Evolutionary conservation across 1,140 invertebrate genomes (phyloP), one percentile per base, ranked within the genome.

Genomic region (Drosophila kohkoa): DNA sequence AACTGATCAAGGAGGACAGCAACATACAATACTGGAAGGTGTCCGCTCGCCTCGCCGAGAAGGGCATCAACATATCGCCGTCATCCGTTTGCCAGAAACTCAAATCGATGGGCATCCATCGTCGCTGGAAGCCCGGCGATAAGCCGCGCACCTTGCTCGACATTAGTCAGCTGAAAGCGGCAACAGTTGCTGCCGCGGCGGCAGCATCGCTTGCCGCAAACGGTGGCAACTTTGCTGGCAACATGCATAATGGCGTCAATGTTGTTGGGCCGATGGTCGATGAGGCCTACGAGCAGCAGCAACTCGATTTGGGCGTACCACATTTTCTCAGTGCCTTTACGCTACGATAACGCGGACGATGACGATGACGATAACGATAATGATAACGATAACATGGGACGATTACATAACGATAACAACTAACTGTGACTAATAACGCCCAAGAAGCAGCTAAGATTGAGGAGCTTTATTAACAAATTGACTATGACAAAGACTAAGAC

Each of bases 281-380:
- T 41, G 91, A 92, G 55, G 60, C 66, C 2, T 91, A 79, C 46
- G 90, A 92, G 20, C 85, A 82, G 58, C 88, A 91, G 70, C 90
- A 89, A 55, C 92, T 92, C 45, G 91, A 92, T 46, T 81, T 92
- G 91, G 82, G 87, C 3, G 90, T 88, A 30, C 90, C 89, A 55
- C 90, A 92, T 76, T 92, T 92, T 85, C 82, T 92, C 43, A 92
- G 91, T 91, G 90, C 90, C 82, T 92, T 92, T 62, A 92, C 91
- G 67, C 90, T 38, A 52, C 35, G 32, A 64, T 16, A 43, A 32
- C 58, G 28, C 45, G 67, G 35, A 46, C 46, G 55, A 13, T 10
- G 11, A 38, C 69, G 60, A 13, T 11, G 7, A 38, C 69, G 60
- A 15, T 32, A 15, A 48, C 64, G 49, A 65, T 32, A 15, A 48